These are phyloP conservation scores for Menura novaehollandiae DNA, from an alignment of 2,113 vertebrate genomes.

Conservation along the genomic window DNA sequence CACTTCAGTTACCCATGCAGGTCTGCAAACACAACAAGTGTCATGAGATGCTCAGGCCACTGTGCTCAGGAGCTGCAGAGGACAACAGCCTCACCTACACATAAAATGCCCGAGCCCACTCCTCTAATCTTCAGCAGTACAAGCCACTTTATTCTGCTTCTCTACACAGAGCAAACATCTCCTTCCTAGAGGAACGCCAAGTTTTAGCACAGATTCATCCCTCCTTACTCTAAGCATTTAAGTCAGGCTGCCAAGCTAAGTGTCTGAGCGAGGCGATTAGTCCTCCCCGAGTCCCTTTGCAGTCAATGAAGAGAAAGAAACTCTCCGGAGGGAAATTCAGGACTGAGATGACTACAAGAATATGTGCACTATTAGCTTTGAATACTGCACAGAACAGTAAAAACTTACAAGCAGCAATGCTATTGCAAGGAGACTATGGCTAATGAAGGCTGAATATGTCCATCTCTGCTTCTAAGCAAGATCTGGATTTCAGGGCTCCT, in stretches of 20 bases:
- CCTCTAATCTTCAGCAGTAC: background rate
- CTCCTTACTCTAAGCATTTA: background rate
- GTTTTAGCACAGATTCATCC: background rate
- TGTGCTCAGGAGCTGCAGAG: background rate
- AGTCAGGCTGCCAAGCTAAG: background rate
- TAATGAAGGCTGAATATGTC: background rate
- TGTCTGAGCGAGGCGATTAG: background rate
- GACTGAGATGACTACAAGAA: background rate
- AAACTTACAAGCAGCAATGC: slow-evolving; percentile 10
- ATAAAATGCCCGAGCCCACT: background rate
- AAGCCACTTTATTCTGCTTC: background rate
- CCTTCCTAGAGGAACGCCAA: background rate
- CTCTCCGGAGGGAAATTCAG: background rate
- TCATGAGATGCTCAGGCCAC: background rate
- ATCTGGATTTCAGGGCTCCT: slow-evolving; percentile 12
- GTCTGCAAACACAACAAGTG: background rate
- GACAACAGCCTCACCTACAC: background rate
- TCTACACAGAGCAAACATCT: background rate
- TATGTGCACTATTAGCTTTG: background rate
- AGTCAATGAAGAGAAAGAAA: background rate
- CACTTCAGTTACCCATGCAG: background rate
- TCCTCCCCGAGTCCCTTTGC: background rate
- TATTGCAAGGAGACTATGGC: background rate
- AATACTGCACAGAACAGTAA: slow-evolving; percentile 25
- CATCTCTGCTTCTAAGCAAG: slow-evolving; percentile 50